Percentiles rank a stretch among this genome's conserved stretches.
Conservation (phyloP, 2,888 invertebrate genomes). For the Mycalesis mineus region DNA sequence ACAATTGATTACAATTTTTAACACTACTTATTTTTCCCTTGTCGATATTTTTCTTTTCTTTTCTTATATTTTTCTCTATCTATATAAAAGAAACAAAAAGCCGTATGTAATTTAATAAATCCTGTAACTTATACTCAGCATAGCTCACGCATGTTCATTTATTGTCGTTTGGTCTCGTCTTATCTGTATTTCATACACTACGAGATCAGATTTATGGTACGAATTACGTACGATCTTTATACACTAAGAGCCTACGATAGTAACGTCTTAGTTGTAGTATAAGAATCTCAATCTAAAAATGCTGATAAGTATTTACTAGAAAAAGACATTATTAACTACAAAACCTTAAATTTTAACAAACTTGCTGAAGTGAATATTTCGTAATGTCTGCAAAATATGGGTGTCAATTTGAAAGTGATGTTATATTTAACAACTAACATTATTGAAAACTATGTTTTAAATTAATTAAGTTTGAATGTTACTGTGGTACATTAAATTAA, state of each 20-base stretch:
- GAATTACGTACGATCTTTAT: slow-evolving; percentile 41
- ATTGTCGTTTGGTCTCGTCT: slow-evolving; percentile 55
- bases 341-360: too few relatives aligned
- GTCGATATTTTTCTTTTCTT: not conserved
- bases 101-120: slow-evolving; percentile 10
- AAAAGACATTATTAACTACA: too few relatives aligned
- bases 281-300: not conserved
- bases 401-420: too few relatives aligned
- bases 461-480: too few relatives aligned
- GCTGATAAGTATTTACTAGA: too few relatives aligned
- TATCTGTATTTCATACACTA: slow-evolving; percentile 54
- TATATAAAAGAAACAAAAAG: slow-evolving; percentile 5
- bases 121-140: slow-evolving; percentile 23
- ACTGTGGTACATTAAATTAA: too few relatives aligned
- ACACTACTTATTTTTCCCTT: too few relatives aligned
- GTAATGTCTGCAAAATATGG: too few relatives aligned
- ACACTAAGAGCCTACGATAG: not conserved
- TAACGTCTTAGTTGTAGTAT: not conserved
- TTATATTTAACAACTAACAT: too few relatives aligned
- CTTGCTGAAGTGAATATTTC: too few relatives aligned
- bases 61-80: not conserved
- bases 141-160: slow-evolving; percentile 70
- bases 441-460: too few relatives aligned
- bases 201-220: slow-evolving; percentile 44
- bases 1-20: too few relatives aligned